Base-by-base conservation (phyloP, 1,140 invertebrate genomes). In the Cryptotermes secundus region DNA sequence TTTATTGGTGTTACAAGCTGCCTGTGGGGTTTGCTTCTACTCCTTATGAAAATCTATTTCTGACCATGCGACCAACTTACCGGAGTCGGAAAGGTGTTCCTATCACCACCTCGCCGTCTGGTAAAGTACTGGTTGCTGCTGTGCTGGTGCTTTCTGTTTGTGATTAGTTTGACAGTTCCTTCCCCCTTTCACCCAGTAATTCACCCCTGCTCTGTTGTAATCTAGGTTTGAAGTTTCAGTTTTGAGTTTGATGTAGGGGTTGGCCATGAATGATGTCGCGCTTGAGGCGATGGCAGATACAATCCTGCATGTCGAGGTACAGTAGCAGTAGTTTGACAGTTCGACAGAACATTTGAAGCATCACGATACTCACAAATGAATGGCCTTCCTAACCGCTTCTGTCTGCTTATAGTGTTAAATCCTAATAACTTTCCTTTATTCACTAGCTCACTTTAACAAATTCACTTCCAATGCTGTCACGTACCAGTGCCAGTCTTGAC, bases 11-110 rank as follows among this genome's bases (percentile, higher is more conserved):
- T 94, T 89, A 93, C 93, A 90, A 93, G 92, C 90, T 94, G 94
- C 90, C 91, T 95, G 88, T 95, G 94, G 94, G 94, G 94, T 87
- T 92, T 95, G 87, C 92, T 94, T 86, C 92, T 95, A 90, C 92
- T 93, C 90, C 91, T 93, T 90, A 92, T 93, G 90, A 93, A 93
- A 93, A 91, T 92, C 89, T 93, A 93, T 93, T 92, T 93, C 91
- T 93, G 93, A 93, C 84, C 84, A 82, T 81, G 81, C 84, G 42
- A 82, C 86, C 85, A 86, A 84, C 86, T 87, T 84, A 83, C 85
- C 84, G 87, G 85, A 86, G 83, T 85, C 86, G 85, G 87, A 86
- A 84, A 83, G 88, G 90, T 89, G 89, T 86, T 38, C 31, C 49
- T 34, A 26, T 83, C 81, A 82, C 84, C 72, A 45, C 81, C 85